Evolutionary conservation across 2,888 invertebrate genomes (phyloP).

Genomic region (Mythimna albipuncta): DNA sequence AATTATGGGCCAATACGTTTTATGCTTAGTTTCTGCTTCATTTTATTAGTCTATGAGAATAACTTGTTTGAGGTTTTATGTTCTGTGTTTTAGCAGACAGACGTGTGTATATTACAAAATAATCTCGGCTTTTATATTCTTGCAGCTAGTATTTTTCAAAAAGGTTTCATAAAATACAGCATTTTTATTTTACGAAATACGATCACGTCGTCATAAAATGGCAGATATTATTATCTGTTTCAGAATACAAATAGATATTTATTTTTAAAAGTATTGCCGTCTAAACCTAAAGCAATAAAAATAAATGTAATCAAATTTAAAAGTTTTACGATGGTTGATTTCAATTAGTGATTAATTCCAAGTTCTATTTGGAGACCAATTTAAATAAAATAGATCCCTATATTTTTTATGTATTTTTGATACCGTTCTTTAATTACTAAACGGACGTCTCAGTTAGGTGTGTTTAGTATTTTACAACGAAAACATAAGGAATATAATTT

Average conservation of each 20-base stretch:
- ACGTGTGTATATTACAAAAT: constrained; percentile 23
- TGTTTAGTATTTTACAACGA: neutral
- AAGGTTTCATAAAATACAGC: neutral
- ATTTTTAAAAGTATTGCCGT: neutral
- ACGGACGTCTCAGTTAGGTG: neutral
- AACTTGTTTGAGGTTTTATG: constrained; percentile 9
- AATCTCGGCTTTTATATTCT: constrained; percentile 10
- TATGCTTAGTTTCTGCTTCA: constrained; percentile 33
- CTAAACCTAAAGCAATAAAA: neutral
- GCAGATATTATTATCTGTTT: constrained; percentile 20
- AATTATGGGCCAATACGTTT: constrained; percentile 51
- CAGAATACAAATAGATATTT: constrained; percentile 24
- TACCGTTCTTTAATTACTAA: neutral
- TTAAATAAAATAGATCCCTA: neutral
- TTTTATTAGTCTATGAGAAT: constrained; percentile 32
- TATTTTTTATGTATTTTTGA: neutral
- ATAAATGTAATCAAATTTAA: constrained; percentile 8
- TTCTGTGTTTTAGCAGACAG: constrained; percentile 9
- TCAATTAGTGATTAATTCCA: constrained; percentile 18
- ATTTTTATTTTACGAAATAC: constrained; percentile 23
- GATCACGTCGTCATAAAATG: constrained; percentile 30
- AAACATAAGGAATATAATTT: too few species aligned
- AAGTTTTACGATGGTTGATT: neutral
- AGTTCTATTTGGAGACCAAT: neutral
- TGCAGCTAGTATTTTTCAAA: constrained; percentile 12